Evolutionary conservation across 92 coral and sea anemone species (phyloP).

Genomic region (Siderastrea siderea): DNA sequence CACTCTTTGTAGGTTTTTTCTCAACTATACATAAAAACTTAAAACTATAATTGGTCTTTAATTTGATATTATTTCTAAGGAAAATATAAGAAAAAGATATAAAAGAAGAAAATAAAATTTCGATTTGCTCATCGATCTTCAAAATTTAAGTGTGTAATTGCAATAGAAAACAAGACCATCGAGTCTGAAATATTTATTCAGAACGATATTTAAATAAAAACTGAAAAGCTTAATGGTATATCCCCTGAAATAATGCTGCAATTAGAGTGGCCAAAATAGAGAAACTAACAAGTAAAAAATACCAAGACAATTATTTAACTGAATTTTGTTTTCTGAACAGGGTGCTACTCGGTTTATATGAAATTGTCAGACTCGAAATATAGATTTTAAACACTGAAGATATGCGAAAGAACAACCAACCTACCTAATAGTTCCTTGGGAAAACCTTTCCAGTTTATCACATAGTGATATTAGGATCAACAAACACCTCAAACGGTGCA

Average conservation of each 20-base stretch:
- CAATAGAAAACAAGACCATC: neutral
- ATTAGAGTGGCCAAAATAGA: neutral
- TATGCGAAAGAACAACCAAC: neutral
- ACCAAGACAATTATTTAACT: no score
- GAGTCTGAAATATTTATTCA: neutral
- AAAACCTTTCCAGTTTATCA: slow-evolving; percentile 5
- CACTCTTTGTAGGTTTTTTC: neutral
- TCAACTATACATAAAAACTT: neutral
- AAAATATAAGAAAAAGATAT: neutral
- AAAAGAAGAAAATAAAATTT: no score
- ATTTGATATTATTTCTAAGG: neutral
- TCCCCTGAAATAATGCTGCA: neutral
- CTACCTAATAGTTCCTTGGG: neutral
- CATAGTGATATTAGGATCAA: slow-evolving; percentile 5
- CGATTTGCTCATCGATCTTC: no score
- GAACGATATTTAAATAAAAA: neutral
- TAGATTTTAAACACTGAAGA: no score
- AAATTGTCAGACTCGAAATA: neutral
- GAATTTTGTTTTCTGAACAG: neutral
- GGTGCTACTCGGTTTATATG: neutral
- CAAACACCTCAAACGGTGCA: slow-evolving; percentile 32
- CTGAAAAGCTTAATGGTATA: neutral
- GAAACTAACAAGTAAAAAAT: neutral
- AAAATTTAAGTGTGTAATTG: neutral
- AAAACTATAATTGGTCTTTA: no score